These are phyloP conservation scores for Catamblyrhynchus diadema DNA, from an alignment of 2,797 vertebrate genomes.

Conservation along the genomic window DNA sequence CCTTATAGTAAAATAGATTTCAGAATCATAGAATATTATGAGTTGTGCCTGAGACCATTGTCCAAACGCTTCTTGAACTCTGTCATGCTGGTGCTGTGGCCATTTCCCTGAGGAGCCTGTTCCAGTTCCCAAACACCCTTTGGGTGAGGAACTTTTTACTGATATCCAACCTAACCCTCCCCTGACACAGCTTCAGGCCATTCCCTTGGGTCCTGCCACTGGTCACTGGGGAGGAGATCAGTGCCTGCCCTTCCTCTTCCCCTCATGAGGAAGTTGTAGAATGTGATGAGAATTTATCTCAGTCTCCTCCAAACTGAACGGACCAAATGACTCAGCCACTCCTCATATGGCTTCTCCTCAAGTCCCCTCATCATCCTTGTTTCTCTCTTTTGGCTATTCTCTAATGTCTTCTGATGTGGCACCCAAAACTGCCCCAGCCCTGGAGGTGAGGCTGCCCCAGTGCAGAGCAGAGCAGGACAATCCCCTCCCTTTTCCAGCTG, in stretches of 20 bases:
- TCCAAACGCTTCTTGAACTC: fast-evolving
- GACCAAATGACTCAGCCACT: fast-evolving
- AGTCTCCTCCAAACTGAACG: not conserved
- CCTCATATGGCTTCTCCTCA: fast-evolving
- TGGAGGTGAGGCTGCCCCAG: fast-evolving
- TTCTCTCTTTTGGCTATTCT: not conserved
- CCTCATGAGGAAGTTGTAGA: fast-evolving
- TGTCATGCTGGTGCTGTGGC: not conserved
- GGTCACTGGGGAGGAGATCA: not conserved
- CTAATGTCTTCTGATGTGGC: not conserved
- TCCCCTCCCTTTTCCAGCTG: fast-evolving
- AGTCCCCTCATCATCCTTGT: not conserved
- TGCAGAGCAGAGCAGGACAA: not conserved
- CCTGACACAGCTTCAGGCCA: fast-evolving
- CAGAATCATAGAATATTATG: not conserved
- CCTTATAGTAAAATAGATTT: not conserved
- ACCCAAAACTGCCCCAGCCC: fast-evolving
- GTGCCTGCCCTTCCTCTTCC: not conserved
- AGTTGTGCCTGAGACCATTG: not conserved
- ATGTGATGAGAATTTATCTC: not conserved
- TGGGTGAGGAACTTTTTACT: not conserved
- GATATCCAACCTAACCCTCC: fast-evolving
- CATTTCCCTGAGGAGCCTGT: not conserved
- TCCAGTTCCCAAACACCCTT: fast-evolving
- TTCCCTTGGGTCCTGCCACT: fast-evolving